Conservation (phyloP, 2,888 invertebrate genomes). For the Myathropa florea region DNA sequence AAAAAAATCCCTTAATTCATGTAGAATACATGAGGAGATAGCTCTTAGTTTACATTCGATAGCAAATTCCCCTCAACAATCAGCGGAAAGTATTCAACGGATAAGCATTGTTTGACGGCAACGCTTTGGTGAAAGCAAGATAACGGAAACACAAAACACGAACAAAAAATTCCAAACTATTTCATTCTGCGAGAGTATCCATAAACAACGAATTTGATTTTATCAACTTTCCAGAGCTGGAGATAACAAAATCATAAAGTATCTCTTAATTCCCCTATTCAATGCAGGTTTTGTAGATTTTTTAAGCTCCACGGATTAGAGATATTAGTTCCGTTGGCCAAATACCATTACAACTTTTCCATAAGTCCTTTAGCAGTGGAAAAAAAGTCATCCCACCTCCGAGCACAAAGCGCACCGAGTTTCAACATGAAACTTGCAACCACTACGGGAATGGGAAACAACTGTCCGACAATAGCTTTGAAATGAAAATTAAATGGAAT, state of each 20-base stretch:
- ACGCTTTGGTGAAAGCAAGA: too few species aligned
- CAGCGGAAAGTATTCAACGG: background rate
- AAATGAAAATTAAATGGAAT: slow-evolving; percentile 66
- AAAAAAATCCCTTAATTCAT: too few species aligned
- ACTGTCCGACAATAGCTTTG: slow-evolving; percentile 75
- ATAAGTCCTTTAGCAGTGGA: background rate
- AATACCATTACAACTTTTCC: slow-evolving; percentile 44
- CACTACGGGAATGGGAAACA: slow-evolving; percentile 50
- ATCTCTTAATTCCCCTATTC: background rate
- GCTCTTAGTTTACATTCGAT: too few species aligned
- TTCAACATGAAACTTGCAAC: slow-evolving; percentile 55
- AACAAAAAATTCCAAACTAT: background rate
- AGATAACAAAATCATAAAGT: slow-evolving; percentile 19
- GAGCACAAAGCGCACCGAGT: slow-evolving; percentile 9
- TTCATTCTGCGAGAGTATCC: background rate
- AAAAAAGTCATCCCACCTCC: background rate
- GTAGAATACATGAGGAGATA: too few species aligned
- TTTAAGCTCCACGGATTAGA: slow-evolving; percentile 49
- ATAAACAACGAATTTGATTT: background rate
- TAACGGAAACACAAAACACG: too few species aligned
- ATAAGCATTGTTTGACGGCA: background rate
- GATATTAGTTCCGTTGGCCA: slow-evolving; percentile 18
- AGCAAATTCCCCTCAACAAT: too few species aligned
- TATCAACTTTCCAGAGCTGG: background rate
- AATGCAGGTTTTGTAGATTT: background rate